Conservation (phyloP, 1,140 invertebrate genomes). For the Drosophila melanogaster region Release_6_plus_ISO1_MT NT_033779.5:2623501-2624000, state of each 20-base stretch:
- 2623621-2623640: background rate
- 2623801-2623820: background rate
- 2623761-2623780: background rate
- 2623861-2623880: too few species aligned
- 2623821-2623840: too few species aligned
- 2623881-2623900: too few species aligned
- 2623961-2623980: too few species aligned
- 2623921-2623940: too few species aligned
- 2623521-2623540: conserved; percentile 49
- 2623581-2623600: conserved; percentile 56
- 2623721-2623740: background rate
- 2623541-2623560: conserved; percentile 56
- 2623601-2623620: conserved; percentile 1
- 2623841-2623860: too few species aligned
- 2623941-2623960: too few species aligned
- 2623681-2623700: background rate
- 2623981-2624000: conserved; percentile 7
- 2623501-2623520: conserved; percentile 28
- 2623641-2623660: background rate
- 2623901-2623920: too few species aligned
- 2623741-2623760: background rate
- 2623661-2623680: background rate
- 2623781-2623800: background rate
- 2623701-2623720: conserved; percentile 2
- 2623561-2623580: conserved; percentile 44